A percentile compares a stretch with the other conserved stretches of the same genome.
Evolutionary conservation across 2,113 vertebrate genomes (phyloP).

Genomic region (Phyllopteryx taeniolatus): DNA sequence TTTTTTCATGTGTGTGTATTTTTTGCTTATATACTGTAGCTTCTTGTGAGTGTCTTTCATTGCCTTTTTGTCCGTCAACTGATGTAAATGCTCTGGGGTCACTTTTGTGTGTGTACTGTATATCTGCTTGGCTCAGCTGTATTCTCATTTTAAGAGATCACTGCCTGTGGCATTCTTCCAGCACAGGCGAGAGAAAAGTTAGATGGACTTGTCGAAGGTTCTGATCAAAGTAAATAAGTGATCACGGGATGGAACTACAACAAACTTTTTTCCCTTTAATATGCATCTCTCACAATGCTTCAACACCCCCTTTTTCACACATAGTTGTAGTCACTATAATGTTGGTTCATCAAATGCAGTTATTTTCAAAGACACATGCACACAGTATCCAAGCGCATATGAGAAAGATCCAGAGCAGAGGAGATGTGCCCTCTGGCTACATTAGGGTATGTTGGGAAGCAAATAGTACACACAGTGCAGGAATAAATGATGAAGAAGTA

Average conservation of each 20-base stretch:
- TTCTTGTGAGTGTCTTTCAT: slow-evolving; percentile 7
- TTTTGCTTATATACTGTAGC: background rate
- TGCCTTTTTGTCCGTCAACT: slow-evolving; percentile 14
- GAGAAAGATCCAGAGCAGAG: slow-evolving; percentile 5
- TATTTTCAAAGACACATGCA: background rate
- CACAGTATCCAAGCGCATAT: slow-evolving; percentile 5
- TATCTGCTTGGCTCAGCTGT: slow-evolving; percentile 13
- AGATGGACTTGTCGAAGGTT: slow-evolving; percentile 30
- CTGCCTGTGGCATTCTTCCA: slow-evolving; percentile 18
- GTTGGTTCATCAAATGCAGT: background rate
- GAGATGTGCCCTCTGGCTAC: slow-evolving; percentile 31
- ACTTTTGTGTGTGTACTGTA: slow-evolving; percentile 10
- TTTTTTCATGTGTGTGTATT: background rate
- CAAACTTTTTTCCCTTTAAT: slow-evolving; percentile 23
- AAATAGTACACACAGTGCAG: background rate
- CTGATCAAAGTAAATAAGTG: slow-evolving; percentile 44
- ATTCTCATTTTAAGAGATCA: slow-evolving; percentile 26
- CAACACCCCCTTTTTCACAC: background rate
- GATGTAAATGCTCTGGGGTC: background rate
- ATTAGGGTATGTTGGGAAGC: background rate
- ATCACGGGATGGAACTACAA: slow-evolving; percentile 30
- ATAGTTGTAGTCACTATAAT: background rate
- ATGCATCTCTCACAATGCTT: slow-evolving; percentile 17
- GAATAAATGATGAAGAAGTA: slow-evolving; percentile 10
- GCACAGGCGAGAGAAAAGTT: slow-evolving; percentile 6